Percentiles rank a stretch among this genome's conserved stretches.
Evolutionary conservation across 2,113 vertebrate species (phyloP).

Genomic region (Eolophus roseicapilla): DNA sequence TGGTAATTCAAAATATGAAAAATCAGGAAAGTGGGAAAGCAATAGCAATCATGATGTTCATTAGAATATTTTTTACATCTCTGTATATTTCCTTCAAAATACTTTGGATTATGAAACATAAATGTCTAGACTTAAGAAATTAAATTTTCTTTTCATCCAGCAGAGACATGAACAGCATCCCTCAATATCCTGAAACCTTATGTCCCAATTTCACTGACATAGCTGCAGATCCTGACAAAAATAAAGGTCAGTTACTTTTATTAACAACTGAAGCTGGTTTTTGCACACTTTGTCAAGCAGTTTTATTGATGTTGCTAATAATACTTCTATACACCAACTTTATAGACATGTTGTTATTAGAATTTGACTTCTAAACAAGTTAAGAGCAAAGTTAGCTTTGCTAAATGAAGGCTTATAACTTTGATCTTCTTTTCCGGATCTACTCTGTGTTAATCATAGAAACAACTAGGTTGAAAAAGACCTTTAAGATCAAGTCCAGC

Average conservation of each 20-base stretch:
- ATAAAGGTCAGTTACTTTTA: constrained; percentile 75
- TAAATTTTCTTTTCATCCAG: constrained; percentile 13
- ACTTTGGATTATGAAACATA: neutral
- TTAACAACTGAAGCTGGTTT: neutral
- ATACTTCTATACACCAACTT: neutral
- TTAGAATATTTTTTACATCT: neutral
- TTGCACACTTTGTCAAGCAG: neutral
- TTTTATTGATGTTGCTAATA: neutral
- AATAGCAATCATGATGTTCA: neutral
- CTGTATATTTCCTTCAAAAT: neutral
- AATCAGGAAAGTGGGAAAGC: neutral
- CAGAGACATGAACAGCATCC: constrained; percentile 66
- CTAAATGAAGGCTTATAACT: neutral
- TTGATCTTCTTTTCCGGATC: neutral
- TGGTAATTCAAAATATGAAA: neutral
- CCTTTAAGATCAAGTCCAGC: neutral
- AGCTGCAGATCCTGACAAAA: constrained; percentile 81
- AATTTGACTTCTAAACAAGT: neutral
- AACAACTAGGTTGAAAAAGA: neutral
- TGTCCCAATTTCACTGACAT: constrained; percentile 82
- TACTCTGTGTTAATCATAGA: neutral
- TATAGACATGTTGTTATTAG: neutral
- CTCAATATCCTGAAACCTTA: constrained; percentile 70
- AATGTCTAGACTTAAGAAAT: neutral
- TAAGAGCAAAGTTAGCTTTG: neutral